These are phyloP conservation scores for Megaceryle torquata DNA, from an alignment of 2,113 vertebrate genomes.

Conservation along the genomic window DNA sequence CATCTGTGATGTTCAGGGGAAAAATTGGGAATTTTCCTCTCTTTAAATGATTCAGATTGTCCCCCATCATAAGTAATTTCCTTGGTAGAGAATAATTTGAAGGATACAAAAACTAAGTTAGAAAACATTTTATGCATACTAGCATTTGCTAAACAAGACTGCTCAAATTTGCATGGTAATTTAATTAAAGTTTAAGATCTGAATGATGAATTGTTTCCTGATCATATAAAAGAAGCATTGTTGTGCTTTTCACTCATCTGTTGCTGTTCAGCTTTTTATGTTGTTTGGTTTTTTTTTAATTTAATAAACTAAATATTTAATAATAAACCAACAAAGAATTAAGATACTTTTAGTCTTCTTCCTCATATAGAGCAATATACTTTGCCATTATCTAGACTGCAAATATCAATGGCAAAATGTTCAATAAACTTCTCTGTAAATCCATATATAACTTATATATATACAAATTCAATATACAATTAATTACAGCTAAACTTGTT, in stretches of 20 bases:
- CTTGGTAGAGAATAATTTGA: neutral
- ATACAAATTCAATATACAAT: neutral
- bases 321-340: neutral
- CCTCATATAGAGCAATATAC: neutral
- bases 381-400: neutral
- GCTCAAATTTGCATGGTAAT: neutral
- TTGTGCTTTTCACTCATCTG: neutral
- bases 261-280: neutral
- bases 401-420: neutral
- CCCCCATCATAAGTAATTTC: neutral
- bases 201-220: neutral
- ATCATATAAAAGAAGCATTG: neutral
- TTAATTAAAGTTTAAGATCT: slow-evolving; percentile 22
- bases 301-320: slow-evolving; percentile 7
- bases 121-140: neutral
- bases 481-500: neutral
- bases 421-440: neutral
- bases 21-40: neutral
- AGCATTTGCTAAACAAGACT: neutral
- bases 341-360: neutral
- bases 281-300: neutral
- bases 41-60: neutral
- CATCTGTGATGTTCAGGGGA: accelerated
- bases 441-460: neutral
- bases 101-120: neutral